Evolutionary conservation across 2,888 invertebrate genomes (phyloP).

Genomic region (Apotomis turbidana): DNA sequence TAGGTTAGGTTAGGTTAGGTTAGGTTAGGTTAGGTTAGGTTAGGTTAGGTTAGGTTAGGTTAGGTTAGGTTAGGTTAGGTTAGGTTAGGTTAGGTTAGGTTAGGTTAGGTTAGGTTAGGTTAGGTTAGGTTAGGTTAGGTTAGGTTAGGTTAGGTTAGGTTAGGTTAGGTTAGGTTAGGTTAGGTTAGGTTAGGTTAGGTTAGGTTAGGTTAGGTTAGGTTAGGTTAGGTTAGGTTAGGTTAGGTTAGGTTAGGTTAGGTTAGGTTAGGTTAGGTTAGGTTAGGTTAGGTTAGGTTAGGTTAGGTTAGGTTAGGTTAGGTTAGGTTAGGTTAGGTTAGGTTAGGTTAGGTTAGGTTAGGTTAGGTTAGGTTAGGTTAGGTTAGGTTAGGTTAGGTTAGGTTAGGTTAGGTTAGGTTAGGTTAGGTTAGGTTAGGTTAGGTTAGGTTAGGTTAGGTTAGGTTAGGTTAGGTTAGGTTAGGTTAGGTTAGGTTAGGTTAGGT

Average conservation of each 20-base stretch:
- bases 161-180: conserved; percentile 10
- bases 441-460: conserved; percentile 26
- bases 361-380: conserved; percentile 10
- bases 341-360: conserved; percentile 10
- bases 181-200: conserved; percentile 3
- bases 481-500: conserved; percentile 15
- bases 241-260: conserved; percentile 31
- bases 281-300: conserved; percentile 10
- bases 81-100: conserved; percentile 10
- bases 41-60: conserved; percentile 8
- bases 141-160: conserved; percentile 8
- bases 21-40: conserved; percentile 7
- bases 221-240: conserved; percentile 36
- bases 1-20: conserved; percentile 13
- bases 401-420: conserved; percentile 10
- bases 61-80: conserved; percentile 10
- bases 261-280: conserved; percentile 24
- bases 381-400: conserved; percentile 12
- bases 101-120: conserved; percentile 14
- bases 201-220: conserved; percentile 12
- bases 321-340: conserved; percentile 10
- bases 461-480: conserved; percentile 3
- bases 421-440: conserved; percentile 14
- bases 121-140: conserved; percentile 27
- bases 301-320: conserved; percentile 10